phyloP scores from a whole-genome alignment of 2,797 vertebrate species.

The Orestias chungarensis region DNA sequence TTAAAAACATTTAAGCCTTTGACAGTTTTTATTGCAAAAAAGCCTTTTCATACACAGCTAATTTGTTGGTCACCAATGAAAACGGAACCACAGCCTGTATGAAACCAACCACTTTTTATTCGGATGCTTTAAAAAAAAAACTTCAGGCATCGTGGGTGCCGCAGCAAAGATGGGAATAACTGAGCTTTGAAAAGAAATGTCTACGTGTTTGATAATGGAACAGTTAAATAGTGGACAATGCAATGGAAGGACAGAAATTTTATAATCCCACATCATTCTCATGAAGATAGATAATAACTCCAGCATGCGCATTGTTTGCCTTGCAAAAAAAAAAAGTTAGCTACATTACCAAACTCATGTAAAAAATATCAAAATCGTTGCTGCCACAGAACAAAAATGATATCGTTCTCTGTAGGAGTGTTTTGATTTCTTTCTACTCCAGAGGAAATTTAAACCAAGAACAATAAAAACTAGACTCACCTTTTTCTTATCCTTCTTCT shows the following conservation, averaged over 20 bases:
- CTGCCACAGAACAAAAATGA: no score
- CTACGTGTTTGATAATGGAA: background rate
- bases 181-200: background rate
- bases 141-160: background rate
- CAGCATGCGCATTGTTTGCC: background rate
- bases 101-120: background rate
- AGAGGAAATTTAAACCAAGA: background rate
- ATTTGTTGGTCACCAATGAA: no score
- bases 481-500: constrained; percentile 45
- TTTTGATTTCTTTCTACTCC: background rate
- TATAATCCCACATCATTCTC: background rate
- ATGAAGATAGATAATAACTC: background rate
- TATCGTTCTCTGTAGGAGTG: no score
- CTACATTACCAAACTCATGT: background rate
- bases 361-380: no score
- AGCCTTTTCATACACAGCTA: no score
- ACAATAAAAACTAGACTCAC: background rate
- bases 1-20: no score
- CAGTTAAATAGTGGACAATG: no score
- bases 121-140: background rate
- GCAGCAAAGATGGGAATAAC: background rate
- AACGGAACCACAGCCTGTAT: background rate
- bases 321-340: background rate
- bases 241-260: background rate
- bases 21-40: no score